These are phyloP conservation scores for Drosophila novamexicana DNA, from an alignment of 1,140 invertebrate species.

Conservation along the genomic window DNA sequence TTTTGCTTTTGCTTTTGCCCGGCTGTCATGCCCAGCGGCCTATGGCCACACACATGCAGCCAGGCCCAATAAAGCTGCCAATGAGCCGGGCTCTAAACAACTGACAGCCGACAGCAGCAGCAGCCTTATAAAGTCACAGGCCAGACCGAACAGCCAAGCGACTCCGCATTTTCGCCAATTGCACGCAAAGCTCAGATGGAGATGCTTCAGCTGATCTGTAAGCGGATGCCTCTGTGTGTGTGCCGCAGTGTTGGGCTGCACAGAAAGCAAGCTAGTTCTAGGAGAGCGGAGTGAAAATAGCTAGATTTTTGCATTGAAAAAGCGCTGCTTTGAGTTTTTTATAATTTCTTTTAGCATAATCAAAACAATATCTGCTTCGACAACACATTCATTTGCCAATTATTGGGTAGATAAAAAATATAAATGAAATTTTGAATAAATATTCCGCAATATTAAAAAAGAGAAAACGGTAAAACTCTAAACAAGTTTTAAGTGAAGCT, in stretches of 20 bases:
- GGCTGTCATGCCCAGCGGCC: conserved; percentile 33
- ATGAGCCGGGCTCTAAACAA: conserved; percentile 71
- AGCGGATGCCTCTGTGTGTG: not conserved
- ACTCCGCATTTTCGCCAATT: conserved; percentile 67
- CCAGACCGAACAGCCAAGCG: conserved; percentile 24
- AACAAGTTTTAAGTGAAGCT: not conserved
- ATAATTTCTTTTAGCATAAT: too few species aligned
- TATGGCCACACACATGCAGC: conserved; percentile 54
- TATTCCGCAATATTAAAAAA: too few species aligned
- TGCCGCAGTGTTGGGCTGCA: not conserved
- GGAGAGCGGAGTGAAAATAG: too few species aligned
- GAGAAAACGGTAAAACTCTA: not conserved
- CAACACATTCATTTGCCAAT: too few species aligned
- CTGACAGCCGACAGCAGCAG: conserved; percentile 64
- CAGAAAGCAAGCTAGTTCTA: too few species aligned
- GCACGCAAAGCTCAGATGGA: conserved; percentile 59
- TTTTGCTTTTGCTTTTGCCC: not conserved
- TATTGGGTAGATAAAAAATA: too few species aligned
- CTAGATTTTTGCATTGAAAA: too few species aligned
- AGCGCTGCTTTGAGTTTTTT: too few species aligned
- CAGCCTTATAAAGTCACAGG: conserved; percentile 38
- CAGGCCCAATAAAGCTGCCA: conserved; percentile 74
- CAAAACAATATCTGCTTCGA: too few species aligned
- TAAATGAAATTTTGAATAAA: too few species aligned
- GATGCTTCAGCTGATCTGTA: conserved; percentile 8